Percentiles rank a stretch among this genome's conserved stretches.
Conservation (phyloP, 2,113 vertebrate genomes). For the Callopanchax toddi region DNA sequence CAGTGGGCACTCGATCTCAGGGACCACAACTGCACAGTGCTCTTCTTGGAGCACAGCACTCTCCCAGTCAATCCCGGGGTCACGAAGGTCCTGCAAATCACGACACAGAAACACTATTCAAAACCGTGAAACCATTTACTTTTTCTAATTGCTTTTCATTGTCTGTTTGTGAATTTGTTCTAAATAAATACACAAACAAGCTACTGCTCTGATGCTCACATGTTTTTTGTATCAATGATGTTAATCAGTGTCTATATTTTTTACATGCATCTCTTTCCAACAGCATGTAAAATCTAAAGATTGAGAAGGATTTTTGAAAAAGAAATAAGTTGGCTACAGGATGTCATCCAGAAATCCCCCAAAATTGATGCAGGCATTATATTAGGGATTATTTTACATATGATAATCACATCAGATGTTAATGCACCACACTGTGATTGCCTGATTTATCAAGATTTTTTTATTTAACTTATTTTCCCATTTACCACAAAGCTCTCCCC, state of each 20-base stretch:
- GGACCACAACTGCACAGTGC: too few species aligned
- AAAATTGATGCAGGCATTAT: too few species aligned
- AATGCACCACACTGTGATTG: not conserved
- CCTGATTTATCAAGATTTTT: not conserved
- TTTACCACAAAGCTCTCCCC: constrained; percentile 8
- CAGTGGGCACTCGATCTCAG: too few species aligned
- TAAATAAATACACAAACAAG: not conserved
- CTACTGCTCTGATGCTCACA: not conserved
- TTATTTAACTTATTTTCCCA: not conserved
- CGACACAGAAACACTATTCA: not conserved
- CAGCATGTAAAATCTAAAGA: not conserved
- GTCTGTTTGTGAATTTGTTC: not conserved
- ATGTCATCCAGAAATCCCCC: not conserved
- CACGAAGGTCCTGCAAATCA: too few species aligned
- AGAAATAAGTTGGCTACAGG: not conserved
- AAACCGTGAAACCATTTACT: not conserved
- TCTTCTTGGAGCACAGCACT: too few species aligned
- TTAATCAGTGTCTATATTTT: not conserved
- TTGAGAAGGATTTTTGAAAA: not conserved
- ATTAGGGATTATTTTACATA: not conserved
- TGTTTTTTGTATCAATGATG: not conserved
- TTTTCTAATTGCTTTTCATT: not conserved
- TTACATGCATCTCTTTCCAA: not conserved
- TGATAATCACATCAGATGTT: not conserved
- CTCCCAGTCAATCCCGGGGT: too few species aligned